phyloP scores from a whole-genome alignment of 2,113 vertebrate genomes.

The Toxostoma redivivum region DNA sequence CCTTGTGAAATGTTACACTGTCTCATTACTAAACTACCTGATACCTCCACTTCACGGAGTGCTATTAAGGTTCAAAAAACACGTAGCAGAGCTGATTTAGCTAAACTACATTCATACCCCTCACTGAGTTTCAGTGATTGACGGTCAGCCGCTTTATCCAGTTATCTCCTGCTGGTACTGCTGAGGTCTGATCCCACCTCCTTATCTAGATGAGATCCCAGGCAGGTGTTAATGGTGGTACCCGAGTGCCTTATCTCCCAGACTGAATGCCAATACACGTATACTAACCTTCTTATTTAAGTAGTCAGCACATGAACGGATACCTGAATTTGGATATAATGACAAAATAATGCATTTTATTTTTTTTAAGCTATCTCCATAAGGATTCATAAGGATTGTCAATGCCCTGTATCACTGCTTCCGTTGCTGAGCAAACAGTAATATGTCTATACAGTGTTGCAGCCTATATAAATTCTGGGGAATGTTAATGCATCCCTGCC shows the following conservation, averaged over 20 bases:
- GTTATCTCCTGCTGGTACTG: background rate
- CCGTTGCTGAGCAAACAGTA: background rate
- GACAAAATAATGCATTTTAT: background rate
- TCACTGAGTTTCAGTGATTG: background rate
- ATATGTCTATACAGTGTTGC: background rate
- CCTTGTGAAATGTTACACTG: background rate
- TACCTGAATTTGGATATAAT: background rate
- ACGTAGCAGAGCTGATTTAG: background rate
- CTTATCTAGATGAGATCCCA: background rate
- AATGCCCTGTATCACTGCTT: background rate
- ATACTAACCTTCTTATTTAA: background rate
- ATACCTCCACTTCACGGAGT: background rate
- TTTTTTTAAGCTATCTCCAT: background rate
- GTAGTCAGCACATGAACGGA: background rate
- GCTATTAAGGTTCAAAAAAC: background rate
- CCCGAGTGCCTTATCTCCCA: background rate
- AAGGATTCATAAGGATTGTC: background rate
- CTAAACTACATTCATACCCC: background rate
- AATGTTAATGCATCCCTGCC: fast-evolving
- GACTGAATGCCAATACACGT: background rate
- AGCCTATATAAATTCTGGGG: background rate
- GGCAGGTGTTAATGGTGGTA: background rate
- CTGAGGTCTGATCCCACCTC: background rate
- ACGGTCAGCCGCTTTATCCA: fast-evolving
- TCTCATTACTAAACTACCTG: background rate